phyloP scores from a whole-genome alignment of 2,113 vertebrate species.

The Helogale parvula region DNA sequence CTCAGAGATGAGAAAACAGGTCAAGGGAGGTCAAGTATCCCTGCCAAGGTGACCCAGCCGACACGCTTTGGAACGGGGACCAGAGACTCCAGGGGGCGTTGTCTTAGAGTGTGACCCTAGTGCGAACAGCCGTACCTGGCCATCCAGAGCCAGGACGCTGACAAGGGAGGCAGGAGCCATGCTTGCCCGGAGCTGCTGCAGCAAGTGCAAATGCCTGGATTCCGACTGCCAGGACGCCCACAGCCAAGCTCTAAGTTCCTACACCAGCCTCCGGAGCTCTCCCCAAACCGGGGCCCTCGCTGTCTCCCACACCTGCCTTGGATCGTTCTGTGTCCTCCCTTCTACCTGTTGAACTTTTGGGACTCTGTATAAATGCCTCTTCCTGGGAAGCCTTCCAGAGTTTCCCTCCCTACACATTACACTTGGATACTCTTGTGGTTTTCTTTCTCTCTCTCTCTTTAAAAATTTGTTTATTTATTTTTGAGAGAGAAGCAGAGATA shows the following conservation, averaged over 20 bases:
- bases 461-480: no score
- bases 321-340: rapidly evolving
- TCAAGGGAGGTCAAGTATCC: neutral
- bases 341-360: rapidly evolving
- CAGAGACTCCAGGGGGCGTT: rapidly evolving
- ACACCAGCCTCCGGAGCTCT: rapidly evolving
- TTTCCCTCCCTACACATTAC: rapidly evolving
- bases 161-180: neutral
- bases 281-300: neutral
- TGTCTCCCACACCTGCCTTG: rapidly evolving
- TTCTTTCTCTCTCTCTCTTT: no score
- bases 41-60: rapidly evolving
- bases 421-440: rapidly evolving
- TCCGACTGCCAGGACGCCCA: rapidly evolving
- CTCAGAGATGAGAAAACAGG: neutral
- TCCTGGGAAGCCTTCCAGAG: neutral
- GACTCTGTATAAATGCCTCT: rapidly evolving
- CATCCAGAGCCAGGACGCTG: rapidly evolving
- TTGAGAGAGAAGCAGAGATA: no score
- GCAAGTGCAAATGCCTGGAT: rapidly evolving
- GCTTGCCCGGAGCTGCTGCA: rapidly evolving
- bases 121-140: rapidly evolving
- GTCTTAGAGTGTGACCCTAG: rapidly evolving
- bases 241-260: rapidly evolving
- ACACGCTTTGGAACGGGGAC: neutral